These are phyloP conservation scores for Epiblema foenella DNA, from an alignment of 2,888 invertebrate species.

Conservation along the genomic window DNA sequence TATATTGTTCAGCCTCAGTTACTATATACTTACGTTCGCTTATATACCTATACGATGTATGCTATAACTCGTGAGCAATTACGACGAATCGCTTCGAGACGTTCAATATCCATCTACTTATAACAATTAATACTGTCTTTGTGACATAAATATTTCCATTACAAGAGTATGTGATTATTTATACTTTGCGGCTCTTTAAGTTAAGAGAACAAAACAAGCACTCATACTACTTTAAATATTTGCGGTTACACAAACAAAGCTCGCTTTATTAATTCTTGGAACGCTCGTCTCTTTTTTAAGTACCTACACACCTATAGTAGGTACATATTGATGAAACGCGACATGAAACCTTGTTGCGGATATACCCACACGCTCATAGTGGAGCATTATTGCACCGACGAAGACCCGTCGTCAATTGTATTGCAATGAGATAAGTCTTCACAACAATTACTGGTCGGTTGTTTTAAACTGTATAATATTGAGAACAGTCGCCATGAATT, in stretches of 20 bases:
- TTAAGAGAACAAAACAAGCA: constrained; percentile 15
- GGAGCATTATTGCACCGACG: not conserved
- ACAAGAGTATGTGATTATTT: constrained; percentile 7
- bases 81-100: not conserved
- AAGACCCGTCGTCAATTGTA: not conserved
- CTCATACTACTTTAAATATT: constrained; percentile 9
- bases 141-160: not conserved
- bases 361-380: too few relatives aligned
- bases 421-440: not conserved
- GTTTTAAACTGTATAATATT: not conserved
- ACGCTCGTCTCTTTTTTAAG: not conserved
- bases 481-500: too few relatives aligned
- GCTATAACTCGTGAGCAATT: not conserved
- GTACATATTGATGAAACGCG: not conserved
- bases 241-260: constrained; percentile 1
- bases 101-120: not conserved
- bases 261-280: constrained; percentile 8
- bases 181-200: constrained; percentile 14
- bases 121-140: not conserved
- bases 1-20: not conserved
- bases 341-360: too few relatives aligned
- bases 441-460: not conserved
- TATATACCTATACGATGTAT: not conserved
- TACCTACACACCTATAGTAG: too few relatives aligned
- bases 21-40: not conserved